A percentile compares a stretch with the other conserved stretches of the same genome.
These are phyloP conservation scores for Oscheius sp. DNA, from an alignment of 1,140 invertebrate genomes.

Conservation along the genomic window DNA sequence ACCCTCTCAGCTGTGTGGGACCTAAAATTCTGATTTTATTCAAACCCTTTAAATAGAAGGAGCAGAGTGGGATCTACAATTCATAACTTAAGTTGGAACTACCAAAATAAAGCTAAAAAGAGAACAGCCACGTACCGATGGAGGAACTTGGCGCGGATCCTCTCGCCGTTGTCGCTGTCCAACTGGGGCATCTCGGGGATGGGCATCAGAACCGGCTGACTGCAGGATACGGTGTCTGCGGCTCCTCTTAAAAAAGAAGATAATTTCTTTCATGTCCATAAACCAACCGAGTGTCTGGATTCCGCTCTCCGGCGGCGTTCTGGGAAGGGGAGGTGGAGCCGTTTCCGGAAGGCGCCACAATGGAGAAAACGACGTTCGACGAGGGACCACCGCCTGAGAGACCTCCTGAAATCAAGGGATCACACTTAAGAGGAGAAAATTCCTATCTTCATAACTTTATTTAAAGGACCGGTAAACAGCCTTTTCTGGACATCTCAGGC, in stretches of 20 bases:
- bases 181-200: constrained; percentile 27
- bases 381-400: background rate
- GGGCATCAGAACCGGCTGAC: background rate
- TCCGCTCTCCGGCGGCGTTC: background rate
- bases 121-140: background rate
- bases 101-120: background rate
- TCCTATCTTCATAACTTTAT: background rate
- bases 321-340: no score
- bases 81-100: background rate
- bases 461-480: no score
- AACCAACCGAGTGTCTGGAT: background rate
- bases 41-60: background rate
- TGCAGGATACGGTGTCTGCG: background rate
- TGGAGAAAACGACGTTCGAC: background rate
- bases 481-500: background rate
- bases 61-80: background rate
- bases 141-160: constrained; percentile 13
- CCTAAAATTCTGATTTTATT: background rate
- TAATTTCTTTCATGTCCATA: background rate
- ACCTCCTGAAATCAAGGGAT: no score
- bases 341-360: no score
- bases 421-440: no score
- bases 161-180: constrained; percentile 1
- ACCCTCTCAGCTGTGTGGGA: constrained; percentile 20
- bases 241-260: background rate